Evolutionary conservation across 2,113 vertebrate genomes (phyloP).

Genomic region (Myocastor coypus): DNA sequence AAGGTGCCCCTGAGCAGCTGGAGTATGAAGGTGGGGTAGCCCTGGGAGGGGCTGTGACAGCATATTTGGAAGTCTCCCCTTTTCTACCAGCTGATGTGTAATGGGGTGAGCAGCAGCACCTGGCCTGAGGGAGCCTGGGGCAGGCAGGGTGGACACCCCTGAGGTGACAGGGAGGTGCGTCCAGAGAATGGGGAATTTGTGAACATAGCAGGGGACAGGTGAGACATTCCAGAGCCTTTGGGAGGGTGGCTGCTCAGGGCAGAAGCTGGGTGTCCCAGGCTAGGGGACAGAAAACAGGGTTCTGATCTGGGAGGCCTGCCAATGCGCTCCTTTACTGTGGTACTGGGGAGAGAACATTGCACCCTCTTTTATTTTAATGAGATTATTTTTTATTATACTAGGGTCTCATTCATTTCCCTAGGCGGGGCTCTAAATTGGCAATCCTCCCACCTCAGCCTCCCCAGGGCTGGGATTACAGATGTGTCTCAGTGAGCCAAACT

Average conservation of each 20-base stretch:
- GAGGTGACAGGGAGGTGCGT: background rate
- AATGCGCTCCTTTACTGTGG: background rate
- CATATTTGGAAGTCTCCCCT: background rate
- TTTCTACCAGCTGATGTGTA: conserved; percentile 60
- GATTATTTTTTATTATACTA: background rate
- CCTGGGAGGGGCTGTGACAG: background rate
- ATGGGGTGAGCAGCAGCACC: conserved; percentile 65
- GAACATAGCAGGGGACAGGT: background rate
- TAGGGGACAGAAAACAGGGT: background rate
- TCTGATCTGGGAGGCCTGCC: background rate
- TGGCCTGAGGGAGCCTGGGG: background rate
- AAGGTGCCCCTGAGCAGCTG: background rate
- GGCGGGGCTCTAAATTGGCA: background rate
- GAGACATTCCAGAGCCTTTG: background rate
- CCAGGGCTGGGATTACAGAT: background rate
- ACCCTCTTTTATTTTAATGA: background rate
- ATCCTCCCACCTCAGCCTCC: background rate
- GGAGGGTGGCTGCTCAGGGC: background rate
- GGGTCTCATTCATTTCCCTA: background rate
- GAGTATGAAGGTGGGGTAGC: background rate
- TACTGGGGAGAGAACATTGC: background rate
- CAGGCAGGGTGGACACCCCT: background rate
- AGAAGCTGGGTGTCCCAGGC: background rate
- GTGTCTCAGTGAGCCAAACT: background rate
- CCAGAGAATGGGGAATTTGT: background rate